These are phyloP conservation scores for Diachasma alloeum DNA, from an alignment of 1,140 invertebrate species.

Conservation along the genomic window DNA sequence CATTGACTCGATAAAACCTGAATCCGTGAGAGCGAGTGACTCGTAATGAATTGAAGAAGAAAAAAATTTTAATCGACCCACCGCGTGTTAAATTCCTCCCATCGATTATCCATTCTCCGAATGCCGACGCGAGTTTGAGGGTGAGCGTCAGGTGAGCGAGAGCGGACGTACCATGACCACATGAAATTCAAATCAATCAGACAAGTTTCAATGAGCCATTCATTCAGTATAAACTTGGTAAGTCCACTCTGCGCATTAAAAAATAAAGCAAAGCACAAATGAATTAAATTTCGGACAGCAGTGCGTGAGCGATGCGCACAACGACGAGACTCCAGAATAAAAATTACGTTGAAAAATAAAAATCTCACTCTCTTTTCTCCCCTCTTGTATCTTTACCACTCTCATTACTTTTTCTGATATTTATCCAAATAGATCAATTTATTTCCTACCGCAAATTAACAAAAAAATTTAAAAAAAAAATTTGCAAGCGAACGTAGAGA, in stretches of 20 bases:
- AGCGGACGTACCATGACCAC: not conserved
- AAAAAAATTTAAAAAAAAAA: not conserved
- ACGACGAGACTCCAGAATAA: conserved; percentile 20
- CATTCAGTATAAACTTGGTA: not conserved
- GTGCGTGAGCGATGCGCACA: conserved; percentile 23
- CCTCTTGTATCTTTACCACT: not conserved
- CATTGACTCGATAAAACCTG: not conserved
- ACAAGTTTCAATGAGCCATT: not conserved
- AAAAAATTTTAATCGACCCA: conserved; percentile 5
- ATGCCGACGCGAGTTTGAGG: conserved; percentile 26
- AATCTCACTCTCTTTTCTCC: not conserved
- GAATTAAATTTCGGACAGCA: conserved; percentile 7
- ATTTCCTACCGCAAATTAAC: not conserved
- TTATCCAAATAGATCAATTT: not conserved
- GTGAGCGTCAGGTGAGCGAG: conserved; percentile 12
- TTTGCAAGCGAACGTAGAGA: not conserved
- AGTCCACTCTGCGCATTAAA: conserved; percentile 1
- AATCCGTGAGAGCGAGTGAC: conserved; percentile 18
- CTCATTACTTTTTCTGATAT: not conserved
- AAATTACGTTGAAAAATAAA: not conserved
- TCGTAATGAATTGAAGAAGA: not conserved
- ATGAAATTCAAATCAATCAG: not conserved
- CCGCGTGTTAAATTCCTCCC: not conserved
- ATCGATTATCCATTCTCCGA: not conserved
- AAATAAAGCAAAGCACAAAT: not conserved